Base-by-base conservation (phyloP, 2,888 invertebrate species). In the Torymus auratus region DNA sequence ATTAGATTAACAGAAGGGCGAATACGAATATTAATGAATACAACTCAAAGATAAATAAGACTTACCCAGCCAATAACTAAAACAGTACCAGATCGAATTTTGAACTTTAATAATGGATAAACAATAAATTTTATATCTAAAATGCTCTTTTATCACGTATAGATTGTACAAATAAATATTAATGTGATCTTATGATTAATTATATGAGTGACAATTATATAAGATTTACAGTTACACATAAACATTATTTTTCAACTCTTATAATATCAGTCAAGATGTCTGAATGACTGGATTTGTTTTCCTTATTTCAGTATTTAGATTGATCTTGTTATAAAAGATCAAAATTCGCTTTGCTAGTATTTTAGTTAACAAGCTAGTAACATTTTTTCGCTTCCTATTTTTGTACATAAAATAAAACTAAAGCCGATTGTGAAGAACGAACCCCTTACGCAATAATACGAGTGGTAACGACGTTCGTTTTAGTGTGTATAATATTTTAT, bases 401-500 rank as follows among this genome's bases (percentile, higher is more conserved):
- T 83, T 87, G 87, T 87, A 87, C 76, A 80, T 80, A 80, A 76
- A 82, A 85, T 84, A 85, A 60, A 71, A 70, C 61, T 77, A 83
- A 86, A 69, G 78, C 81, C 83, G 83, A 83, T 83, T 77, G 83
- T 77, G 69, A 84, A 69, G 41, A 77, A 84, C 73, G 78, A 85
- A 84, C 67, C 84, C 81, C 73, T 84, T 81, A 85, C 80, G 86
- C 86, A 87, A 86, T 85, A 83, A 85, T 69, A 81, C 76, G 62
- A 76, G 72, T 80, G 53, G 73, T 69, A 78, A 74, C 41, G 74
- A 83, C 82, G 83, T 86, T 86, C 84, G 79, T 83, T 86, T 87
- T 85, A 78, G 83, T 84, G 81, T 86, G 84, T 86, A 85, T 85
- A 84, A 83, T 85, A 85, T 84, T 84, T 86, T 85, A 85, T 87